Evolutionary conservation across 2,113 vertebrate species (phyloP).

Genomic region (Brachypodius melanocephalos): DNA sequence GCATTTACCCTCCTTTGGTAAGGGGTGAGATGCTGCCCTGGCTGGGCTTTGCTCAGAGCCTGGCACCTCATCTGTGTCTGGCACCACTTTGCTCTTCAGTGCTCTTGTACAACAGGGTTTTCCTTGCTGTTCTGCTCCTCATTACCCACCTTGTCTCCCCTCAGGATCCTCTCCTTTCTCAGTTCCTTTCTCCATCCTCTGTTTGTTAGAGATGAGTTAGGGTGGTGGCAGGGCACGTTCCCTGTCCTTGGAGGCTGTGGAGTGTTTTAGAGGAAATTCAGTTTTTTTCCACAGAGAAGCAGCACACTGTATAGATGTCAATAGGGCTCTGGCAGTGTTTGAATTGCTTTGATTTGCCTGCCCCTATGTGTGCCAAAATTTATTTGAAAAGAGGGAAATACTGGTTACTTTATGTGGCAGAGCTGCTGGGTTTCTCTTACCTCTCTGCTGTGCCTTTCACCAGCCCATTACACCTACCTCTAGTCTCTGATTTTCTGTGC

Average conservation of each 20-base stretch:
- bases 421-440: constrained; percentile 19
- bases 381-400: constrained; percentile 36
- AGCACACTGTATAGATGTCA: constrained; percentile 33
- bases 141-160: background rate
- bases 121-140: background rate
- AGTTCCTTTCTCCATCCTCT: background rate
- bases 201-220: background rate
- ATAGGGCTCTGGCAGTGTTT: constrained; percentile 26
- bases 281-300: background rate
- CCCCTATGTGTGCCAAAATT: constrained; percentile 3
- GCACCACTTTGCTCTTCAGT: background rate
- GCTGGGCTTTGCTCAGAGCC: background rate
- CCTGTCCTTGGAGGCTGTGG: background rate
- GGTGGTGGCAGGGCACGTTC: background rate
- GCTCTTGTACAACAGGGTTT: background rate
- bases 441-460: constrained; percentile 21
- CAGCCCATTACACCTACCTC: constrained; percentile 21
- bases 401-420: constrained; percentile 39
- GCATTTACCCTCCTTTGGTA: fast-evolving
- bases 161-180: background rate
- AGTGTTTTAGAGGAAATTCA: constrained; percentile 25
- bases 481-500: constrained; percentile 22
- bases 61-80: background rate
- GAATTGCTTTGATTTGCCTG: constrained; percentile 52
- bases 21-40: background rate